Evolutionary conservation across 23 tunicate genomes (phyloP).

Genomic region (Halocynthia aurantium): DNA sequence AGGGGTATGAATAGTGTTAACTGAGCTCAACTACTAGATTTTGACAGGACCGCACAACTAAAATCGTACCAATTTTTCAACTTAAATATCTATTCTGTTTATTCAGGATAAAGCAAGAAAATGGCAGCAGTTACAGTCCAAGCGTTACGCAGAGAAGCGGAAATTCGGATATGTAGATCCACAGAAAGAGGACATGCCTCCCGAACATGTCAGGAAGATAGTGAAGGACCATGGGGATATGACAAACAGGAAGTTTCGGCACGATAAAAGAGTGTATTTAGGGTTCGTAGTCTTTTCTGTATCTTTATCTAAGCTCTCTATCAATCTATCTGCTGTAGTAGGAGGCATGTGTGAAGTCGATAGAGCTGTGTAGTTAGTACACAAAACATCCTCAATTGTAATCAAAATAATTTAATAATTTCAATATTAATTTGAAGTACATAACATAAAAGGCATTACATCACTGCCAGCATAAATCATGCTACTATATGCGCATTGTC

Average conservation of each 20-base stretch:
- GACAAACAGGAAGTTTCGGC: conserved; percentile 97
- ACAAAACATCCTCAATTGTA: no score
- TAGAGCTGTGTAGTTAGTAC: no score
- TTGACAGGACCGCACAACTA: not conserved
- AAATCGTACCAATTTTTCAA: not conserved
- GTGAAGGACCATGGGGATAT: conserved; percentile 98
- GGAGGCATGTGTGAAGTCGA: no score
- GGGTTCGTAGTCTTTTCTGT: conserved; percentile 30
- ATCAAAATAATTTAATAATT: no score
- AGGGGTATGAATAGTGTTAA: not conserved
- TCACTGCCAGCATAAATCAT: no score
- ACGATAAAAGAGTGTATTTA: conserved; percentile 91
- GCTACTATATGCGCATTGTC: no score
- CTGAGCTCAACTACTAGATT: not conserved
- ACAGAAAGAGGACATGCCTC: conserved; percentile 99
- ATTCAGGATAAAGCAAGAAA: conserved; percentile 46
- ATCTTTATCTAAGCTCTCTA: no score
- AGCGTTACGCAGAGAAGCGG: conserved; percentile 93
- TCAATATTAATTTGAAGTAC: no score
- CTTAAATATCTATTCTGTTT: not conserved
- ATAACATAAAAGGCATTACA: no score
- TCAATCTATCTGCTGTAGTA: no score
- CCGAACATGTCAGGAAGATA: conserved; percentile 96
- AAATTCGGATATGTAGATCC: conserved; percentile 98
- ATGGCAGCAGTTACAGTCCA: conserved; percentile 96